Base-by-base conservation (phyloP, 2,888 invertebrate species). In the Spilosoma lubricipeda region DNA sequence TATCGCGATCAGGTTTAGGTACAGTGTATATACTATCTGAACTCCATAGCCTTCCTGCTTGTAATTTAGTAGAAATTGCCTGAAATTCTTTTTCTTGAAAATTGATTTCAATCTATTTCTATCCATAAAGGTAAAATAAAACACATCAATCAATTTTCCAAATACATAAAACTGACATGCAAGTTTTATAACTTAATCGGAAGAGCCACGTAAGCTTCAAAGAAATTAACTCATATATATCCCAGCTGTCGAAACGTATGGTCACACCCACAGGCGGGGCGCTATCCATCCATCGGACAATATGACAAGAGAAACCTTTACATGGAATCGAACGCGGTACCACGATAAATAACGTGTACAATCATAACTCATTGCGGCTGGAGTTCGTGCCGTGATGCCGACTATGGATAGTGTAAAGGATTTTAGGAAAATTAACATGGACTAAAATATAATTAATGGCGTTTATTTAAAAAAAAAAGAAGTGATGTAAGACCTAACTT, bases 221-320 rank as follows among this genome's bases (percentile, higher is more conserved):
- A 80, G 79, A 82, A 82, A 82, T 82, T 78, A 79, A 84, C 75
- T 81, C 75, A 77, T 82, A 80, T 56, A 73, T 56, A 73, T 80
- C 75, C 67, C 65, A 67, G 13, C 65, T 73, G 78, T 81, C 72
- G 75, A 74, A 77, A 67, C 77, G 80, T 76, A 75, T 81, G 80
- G 77, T 71, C 77, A 68, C 79, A 74, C 75, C 75, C 74, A 77
- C 72, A 73, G 83, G 83, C 82, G 83, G 79, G 76, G 84, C 81
- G 81, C 83, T 76, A 87, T 87, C 83, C 83, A 84, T 86, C 88
- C 86, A 85, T 88, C 80, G 80, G 77, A 80, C 84, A 88, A 79
- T 80, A 79, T 85, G 84, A 92, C 92, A 91, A 87, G 93, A 89
- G 92, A 93, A 93, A 92, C 87, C 82, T 80, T 78, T 86, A 90